Conservation (phyloP, 1,140 invertebrate genomes). For the Anagrus nilaparvatae region DNA sequence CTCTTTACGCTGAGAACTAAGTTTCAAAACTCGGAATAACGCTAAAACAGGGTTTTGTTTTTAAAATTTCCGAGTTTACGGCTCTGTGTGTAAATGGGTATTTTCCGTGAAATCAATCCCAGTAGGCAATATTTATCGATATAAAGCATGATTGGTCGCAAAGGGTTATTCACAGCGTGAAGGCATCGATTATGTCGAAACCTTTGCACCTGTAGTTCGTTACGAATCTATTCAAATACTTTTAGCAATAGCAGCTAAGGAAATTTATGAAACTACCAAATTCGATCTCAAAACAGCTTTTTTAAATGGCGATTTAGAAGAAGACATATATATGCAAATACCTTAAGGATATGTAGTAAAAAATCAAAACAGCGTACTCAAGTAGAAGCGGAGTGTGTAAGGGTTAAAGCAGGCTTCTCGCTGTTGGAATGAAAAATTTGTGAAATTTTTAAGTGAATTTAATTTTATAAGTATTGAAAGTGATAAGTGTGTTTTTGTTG, state of each 20-base stretch:
- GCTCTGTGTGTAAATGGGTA: no score
- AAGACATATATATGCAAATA: constrained; percentile 15
- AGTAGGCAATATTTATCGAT: background rate
- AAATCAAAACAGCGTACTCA: constrained; percentile 6
- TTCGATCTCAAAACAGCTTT: constrained; percentile 16
- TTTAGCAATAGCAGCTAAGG: constrained; percentile 10
- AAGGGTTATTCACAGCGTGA: constrained; percentile 14
- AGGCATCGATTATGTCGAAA: constrained; percentile 14
- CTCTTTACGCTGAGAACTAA: no score
- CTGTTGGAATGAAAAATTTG: constrained; percentile 18
- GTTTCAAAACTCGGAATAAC: no score
- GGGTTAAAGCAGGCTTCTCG: constrained; percentile 16
- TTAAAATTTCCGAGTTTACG: no score
- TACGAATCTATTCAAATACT: constrained; percentile 12
- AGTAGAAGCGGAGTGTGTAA: constrained; percentile 18
- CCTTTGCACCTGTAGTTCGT: constrained; percentile 14
- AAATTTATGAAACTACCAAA: constrained; percentile 9
- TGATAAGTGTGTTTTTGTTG: constrained; percentile 15
- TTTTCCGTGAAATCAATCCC: constrained; percentile 13
- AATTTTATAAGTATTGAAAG: constrained; percentile 11
- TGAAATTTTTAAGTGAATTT: constrained; percentile 8
- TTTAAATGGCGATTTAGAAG: constrained; percentile 12
- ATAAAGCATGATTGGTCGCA: constrained; percentile 9
- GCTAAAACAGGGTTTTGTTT: no score
- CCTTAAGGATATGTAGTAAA: constrained; percentile 10